phyloP scores from a whole-genome alignment of 2,113 vertebrate species.

The Dermatemys mawii region DNA sequence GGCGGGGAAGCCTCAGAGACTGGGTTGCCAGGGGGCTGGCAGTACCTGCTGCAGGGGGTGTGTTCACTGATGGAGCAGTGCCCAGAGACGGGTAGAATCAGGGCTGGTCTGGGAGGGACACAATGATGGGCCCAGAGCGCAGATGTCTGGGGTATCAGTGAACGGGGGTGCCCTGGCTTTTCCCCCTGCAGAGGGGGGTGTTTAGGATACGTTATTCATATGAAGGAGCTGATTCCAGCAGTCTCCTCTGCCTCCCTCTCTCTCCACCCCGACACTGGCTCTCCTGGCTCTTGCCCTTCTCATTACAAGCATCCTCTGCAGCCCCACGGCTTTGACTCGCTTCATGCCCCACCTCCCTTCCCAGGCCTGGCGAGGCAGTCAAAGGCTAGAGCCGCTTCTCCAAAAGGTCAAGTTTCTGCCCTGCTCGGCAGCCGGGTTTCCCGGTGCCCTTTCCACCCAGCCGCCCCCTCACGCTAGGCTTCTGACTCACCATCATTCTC shows the following conservation, averaged over 20 bases:
- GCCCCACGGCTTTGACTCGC: too few relatives aligned
- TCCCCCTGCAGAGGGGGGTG: not conserved
- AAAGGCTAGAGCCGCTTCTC: not conserved
- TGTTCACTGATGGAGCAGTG: not conserved
- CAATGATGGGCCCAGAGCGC: not conserved
- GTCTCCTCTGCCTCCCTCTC: not conserved
- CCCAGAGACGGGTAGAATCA: not conserved
- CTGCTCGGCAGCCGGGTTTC: not conserved
- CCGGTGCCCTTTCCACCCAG: not conserved
- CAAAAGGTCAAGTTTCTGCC: not conserved
- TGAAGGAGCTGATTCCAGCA: not conserved
- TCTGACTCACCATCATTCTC: not conserved
- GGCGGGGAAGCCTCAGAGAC: not conserved
- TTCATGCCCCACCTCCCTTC: not conserved
- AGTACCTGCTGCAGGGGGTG: not conserved
- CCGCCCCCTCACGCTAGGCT: not conserved
- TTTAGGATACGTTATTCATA: too few relatives aligned
- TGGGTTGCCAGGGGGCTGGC: not conserved
- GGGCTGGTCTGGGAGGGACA: not conserved
- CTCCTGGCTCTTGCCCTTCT: not conserved
- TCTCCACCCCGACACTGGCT: fast-evolving
- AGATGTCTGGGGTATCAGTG: not conserved
- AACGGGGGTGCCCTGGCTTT: too few relatives aligned
- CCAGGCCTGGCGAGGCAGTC: not conserved
- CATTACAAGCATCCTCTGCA: too few relatives aligned